A percentile compares a stretch with the other conserved stretches of the same genome.
Evolutionary conservation across 2,888 invertebrate species (phyloP).

Genomic region (Formica aserva): DNA sequence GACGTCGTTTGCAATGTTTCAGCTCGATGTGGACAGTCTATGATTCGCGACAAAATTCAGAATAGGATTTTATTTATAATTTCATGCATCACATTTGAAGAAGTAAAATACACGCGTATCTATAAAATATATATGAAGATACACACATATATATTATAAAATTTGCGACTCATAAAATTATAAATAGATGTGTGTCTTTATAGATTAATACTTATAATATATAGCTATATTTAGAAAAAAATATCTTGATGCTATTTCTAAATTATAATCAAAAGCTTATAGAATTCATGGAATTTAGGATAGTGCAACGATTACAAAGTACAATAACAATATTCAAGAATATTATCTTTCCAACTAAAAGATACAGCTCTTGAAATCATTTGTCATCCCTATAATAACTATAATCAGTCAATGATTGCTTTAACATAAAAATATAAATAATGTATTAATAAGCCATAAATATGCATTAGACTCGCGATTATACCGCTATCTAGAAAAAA

Average conservation of each 20-base stretch:
- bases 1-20: background rate
- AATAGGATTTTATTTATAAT: too few relatives aligned
- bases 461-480: constrained; percentile 27
- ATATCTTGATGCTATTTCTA: background rate
- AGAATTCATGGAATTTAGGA: background rate
- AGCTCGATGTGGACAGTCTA: too few relatives aligned
- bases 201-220: background rate
- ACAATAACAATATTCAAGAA: background rate
- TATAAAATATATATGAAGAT: too few relatives aligned
- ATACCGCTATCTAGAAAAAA: constrained; percentile 14
- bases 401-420: constrained; percentile 3
- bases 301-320: background rate
- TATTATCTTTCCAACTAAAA: background rate
- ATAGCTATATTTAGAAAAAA: background rate
- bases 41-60: too few relatives aligned
- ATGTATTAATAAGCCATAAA: constrained; percentile 15
- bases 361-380: background rate
- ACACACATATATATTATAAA: background rate
- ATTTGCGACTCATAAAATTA: background rate
- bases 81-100: too few relatives aligned
- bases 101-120: too few relatives aligned
- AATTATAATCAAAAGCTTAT: background rate
- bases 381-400: background rate
- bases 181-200: background rate
- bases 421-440: background rate